These are phyloP conservation scores for Heptranchias perlo DNA, from an alignment of 2,113 vertebrate genomes.

Conservation along the genomic window DNA sequence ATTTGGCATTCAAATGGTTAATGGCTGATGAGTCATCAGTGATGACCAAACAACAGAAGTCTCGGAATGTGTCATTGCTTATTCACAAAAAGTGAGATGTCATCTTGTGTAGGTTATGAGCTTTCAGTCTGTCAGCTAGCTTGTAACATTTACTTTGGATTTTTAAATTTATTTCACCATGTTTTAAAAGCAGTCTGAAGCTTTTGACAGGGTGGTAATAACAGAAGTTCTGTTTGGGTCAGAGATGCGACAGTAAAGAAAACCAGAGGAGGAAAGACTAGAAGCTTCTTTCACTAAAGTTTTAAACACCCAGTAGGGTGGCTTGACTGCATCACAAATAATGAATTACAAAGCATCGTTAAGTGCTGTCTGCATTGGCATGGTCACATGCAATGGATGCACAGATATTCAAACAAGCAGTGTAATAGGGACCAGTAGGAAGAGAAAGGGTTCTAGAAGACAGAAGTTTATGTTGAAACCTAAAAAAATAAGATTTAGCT, in stretches of 20 bases:
- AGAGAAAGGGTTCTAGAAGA: background rate
- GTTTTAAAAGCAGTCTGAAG: background rate
- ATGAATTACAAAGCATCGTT: background rate
- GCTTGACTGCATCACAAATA: background rate
- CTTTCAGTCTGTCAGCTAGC: background rate
- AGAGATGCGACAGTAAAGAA: background rate
- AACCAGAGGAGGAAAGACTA: background rate
- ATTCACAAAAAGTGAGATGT: background rate
- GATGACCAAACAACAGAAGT: background rate
- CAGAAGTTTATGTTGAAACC: background rate
- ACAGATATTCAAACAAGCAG: background rate
- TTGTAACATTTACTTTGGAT: background rate
- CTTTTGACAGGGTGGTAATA: constrained; percentile 18
- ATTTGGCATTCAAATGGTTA: background rate
- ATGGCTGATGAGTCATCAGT: background rate
- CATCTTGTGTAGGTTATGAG: background rate
- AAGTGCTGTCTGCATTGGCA: background rate
- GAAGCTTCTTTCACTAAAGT: background rate
- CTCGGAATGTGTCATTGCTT: background rate
- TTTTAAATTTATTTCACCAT: background rate
- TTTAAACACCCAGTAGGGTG: background rate
- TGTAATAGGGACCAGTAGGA: background rate
- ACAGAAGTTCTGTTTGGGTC: constrained; percentile 14
- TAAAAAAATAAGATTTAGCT: background rate
- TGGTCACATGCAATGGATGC: background rate